Conservation (phyloP, 2,888 invertebrate genomes). For the Junonia oenone region DNA sequence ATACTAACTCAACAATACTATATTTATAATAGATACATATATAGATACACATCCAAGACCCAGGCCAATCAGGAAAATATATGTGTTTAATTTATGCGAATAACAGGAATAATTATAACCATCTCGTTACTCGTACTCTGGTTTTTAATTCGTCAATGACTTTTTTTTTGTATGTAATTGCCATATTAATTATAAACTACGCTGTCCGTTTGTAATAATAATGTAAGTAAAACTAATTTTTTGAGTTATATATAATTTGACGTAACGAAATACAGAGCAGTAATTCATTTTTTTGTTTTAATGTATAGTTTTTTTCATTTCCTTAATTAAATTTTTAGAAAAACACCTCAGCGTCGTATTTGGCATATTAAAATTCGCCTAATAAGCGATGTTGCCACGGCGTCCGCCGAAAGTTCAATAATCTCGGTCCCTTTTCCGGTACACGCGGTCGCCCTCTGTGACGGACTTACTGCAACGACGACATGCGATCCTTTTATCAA, state of each 20-base stretch:
- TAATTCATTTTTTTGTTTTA: background rate
- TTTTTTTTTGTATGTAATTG: background rate
- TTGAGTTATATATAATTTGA: too few species aligned
- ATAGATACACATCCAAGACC: too few species aligned
- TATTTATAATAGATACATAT: too few species aligned
- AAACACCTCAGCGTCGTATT: background rate
- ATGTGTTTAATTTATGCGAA: conserved; percentile 11
- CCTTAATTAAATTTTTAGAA: background rate
- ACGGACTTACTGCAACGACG: conserved; percentile 9
- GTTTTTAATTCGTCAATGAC: background rate
- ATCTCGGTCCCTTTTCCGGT: conserved; percentile 66
- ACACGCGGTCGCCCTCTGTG: conserved; percentile 32
- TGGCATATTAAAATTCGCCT: conserved; percentile 46
- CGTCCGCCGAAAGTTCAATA: conserved; percentile 51
- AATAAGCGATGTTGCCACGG: conserved; percentile 38
- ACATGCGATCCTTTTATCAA: background rate
- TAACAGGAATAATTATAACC: background rate
- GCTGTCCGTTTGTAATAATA: background rate
- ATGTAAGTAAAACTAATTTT: too few species aligned
- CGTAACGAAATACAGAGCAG: too few species aligned
- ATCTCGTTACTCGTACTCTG: background rate
- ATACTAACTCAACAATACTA: too few species aligned
- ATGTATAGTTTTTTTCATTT: too few species aligned
- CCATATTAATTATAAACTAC: background rate
- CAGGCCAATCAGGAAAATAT: too few species aligned